Evolutionary conservation across 2,797 vertebrate genomes (phyloP).

Genomic region (Pipistrellus kuhlii): DNA sequence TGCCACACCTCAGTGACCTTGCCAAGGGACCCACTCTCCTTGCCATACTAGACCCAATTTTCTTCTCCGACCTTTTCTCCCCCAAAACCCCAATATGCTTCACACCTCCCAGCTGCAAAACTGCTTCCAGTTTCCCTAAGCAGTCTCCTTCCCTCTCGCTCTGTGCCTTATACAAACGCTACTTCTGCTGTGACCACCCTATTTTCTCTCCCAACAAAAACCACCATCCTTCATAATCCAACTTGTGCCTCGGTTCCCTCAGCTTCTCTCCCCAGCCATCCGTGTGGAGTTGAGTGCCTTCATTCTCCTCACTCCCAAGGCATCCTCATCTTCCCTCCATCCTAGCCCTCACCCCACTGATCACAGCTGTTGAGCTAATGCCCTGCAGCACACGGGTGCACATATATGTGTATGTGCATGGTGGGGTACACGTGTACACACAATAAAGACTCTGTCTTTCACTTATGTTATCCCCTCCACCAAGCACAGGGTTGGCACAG

Average conservation of each 20-base stretch:
- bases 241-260: neutral
- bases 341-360: neutral
- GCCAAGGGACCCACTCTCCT: conserved; percentile 25
- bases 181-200: neutral
- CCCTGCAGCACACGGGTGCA: neutral
- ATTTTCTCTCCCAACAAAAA: neutral
- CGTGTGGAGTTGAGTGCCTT: neutral
- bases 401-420: too few species aligned
- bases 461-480: neutral
- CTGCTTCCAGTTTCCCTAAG: neutral
- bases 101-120: neutral
- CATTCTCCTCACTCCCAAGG: neutral
- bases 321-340: neutral
- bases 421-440: neutral
- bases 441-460: neutral
- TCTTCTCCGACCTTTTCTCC: neutral
- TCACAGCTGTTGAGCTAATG: neutral
- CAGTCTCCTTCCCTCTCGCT: neutral
- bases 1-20: conserved; percentile 9
- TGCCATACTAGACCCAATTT: neutral
- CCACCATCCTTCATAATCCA: neutral
- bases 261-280: neutral
- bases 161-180: neutral
- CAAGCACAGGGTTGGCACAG: neutral
- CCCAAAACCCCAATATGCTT: neutral